Evolutionary conservation across 2,888 invertebrate genomes (phyloP).

Genomic region (Pheosia gnoma): DNA sequence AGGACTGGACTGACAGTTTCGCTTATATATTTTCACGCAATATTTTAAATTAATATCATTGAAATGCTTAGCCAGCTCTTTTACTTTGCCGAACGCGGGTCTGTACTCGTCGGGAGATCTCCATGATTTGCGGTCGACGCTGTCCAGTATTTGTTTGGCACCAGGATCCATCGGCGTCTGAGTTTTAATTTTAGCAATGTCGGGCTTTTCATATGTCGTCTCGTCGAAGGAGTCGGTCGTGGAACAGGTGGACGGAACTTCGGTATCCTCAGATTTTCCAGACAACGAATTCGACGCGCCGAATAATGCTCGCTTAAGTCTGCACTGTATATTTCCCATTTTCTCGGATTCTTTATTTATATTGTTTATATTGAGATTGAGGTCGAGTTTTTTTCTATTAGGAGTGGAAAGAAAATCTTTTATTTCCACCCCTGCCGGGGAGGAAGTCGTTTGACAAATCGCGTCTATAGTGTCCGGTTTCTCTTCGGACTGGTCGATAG

Average conservation of each 20-base stretch:
- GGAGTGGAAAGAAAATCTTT: conserved; percentile 34
- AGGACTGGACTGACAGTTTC: conserved; percentile 77
- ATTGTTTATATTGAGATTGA: conserved; percentile 61
- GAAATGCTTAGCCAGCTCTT: conserved; percentile 88
- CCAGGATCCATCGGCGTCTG: conserved; percentile 54
- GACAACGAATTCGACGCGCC: conserved; percentile 67
- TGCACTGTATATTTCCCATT: conserved; percentile 62
- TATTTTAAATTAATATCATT: conserved; percentile 78
- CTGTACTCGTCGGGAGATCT: conserved; percentile 88
- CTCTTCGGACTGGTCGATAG: conserved; percentile 64
- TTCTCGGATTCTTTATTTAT: conserved; percentile 57
- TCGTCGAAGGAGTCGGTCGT: conserved; percentile 68
- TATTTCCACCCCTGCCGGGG: conserved; percentile 48
- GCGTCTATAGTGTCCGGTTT: conserved; percentile 68
- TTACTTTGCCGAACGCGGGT: conserved; percentile 88
- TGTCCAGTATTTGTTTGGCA: conserved; percentile 67
- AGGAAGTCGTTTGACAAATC: conserved; percentile 67
- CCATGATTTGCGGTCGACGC: conserved; percentile 84
- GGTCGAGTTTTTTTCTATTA: conserved; percentile 52
- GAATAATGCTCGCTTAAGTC: conserved; percentile 64
- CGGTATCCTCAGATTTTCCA: conserved; percentile 70
- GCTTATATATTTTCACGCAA: conserved; percentile 70
- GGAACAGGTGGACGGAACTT: conserved; percentile 64
- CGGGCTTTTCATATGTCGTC: conserved; percentile 37
- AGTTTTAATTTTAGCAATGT: conserved; percentile 33